A percentile compares a stretch with the other conserved stretches of the same genome.
Evolutionary conservation across 2,797 vertebrate species (phyloP).

Genomic region (Xiphorhynchus erythropygius): DNA sequence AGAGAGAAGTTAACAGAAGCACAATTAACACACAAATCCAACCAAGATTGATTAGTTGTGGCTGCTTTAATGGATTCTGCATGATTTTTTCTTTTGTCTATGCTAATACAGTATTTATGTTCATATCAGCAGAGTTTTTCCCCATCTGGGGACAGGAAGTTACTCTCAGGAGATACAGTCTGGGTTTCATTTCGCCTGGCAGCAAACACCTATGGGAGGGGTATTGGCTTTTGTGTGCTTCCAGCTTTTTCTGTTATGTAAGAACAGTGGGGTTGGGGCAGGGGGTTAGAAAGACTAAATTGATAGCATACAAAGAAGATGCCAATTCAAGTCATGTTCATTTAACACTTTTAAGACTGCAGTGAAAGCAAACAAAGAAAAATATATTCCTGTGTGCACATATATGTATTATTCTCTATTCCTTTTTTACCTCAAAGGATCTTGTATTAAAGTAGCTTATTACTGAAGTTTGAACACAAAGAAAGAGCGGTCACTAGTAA

Average conservation of each 20-base stretch:
- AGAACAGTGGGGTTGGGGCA: background rate
- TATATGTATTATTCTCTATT: conserved; percentile 31
- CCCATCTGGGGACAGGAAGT: conserved; percentile 1
- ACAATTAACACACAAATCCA: background rate
- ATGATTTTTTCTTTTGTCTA: conserved; percentile 44
- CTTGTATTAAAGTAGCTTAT: conserved; percentile 30
- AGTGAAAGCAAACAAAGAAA: conserved; percentile 10
- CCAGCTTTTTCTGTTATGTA: background rate
- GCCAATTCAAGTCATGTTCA: background rate
- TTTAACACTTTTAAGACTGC: background rate
- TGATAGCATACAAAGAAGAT: conserved; percentile 6
- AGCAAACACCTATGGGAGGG: background rate
- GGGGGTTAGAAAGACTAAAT: background rate
- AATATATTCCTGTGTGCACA: conserved; percentile 29
- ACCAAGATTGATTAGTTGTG: conserved; percentile 17
- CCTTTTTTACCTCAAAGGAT: conserved; percentile 19
- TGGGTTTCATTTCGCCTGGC: conserved; percentile 8
- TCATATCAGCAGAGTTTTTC: conserved; percentile 11
- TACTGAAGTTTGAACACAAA: conserved; percentile 8
- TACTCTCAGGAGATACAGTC: background rate
- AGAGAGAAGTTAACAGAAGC: conserved; percentile 19
- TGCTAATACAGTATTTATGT: conserved; percentile 21
- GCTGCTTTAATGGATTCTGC: conserved; percentile 50
- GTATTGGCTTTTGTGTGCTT: background rate
- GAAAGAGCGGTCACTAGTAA: conserved; percentile 55